Evolutionary conservation across 2,797 vertebrate species (phyloP), one percentile per base, ranked within the genome.

Genomic region (Sebastes reedi): DNA sequence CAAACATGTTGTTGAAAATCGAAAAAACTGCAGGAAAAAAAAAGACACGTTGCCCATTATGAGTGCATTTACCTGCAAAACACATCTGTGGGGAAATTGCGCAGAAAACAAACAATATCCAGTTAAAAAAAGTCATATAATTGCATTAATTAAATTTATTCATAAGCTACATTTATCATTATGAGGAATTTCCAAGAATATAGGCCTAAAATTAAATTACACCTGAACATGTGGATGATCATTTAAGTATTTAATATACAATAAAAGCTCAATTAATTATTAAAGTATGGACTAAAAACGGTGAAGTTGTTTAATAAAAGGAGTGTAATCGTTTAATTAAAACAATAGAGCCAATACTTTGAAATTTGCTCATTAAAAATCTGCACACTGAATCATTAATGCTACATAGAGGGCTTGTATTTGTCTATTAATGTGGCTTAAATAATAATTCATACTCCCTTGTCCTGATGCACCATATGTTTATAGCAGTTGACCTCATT

Each of bases 401-500:
- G 68, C 14, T n/a, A 54, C 24, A 58, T 6, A 5, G 60, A 71
- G 22, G 55, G 77, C 27, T 52, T 13, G 3, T 32, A 67, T 77
- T 67, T 75, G 32, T 75, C 24, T 72, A 56, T 87, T 78, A 87
- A 83, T 82, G 77, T 77, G 71, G 20, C 64, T 68, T 77, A 68
- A 87, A 91, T 87, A 80, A 90, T 88, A 79, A 83, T 88, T 68
- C 7, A 84, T 64, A 59, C 27, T 77, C 65, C 62, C 42, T 66
- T 50, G 39, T 79, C 52, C 30, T 78, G 77, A 71, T 65, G 67
- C 77, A 72, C 86, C 87, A 85, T 86, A 90, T 90, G 84, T 46
- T 85, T 78, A 29, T 13, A 62, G 64, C 67, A 58, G 67, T 20
- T 92, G 89, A 91, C 88, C 90, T 86, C 42, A 1, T 89, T 91